Evolutionary conservation across 35 echinoderm and acorn worm species (phyloP).

Genomic region (Eucidaris tribuloides): DNA sequence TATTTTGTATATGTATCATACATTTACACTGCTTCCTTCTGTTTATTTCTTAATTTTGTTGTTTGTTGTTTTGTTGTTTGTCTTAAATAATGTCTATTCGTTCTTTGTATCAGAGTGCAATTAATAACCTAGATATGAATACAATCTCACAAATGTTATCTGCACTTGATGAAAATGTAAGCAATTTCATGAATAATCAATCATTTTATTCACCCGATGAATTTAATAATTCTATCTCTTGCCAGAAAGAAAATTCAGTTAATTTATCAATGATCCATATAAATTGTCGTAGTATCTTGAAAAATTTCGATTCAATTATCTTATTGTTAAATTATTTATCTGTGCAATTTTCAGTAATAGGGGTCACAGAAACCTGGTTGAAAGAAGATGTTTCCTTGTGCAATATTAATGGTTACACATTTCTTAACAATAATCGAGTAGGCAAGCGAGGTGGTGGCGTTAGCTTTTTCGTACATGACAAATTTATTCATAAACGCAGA

Average conservation of each 20-base stretch:
- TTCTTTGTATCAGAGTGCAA: neutral
- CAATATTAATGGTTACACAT: neutral
- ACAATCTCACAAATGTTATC: neutral
- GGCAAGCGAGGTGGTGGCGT: neutral
- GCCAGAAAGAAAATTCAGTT: neutral
- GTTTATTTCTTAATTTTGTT: neutral
- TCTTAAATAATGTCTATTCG: neutral
- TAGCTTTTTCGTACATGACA: neutral
- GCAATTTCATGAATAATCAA: neutral
- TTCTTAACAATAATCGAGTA: neutral
- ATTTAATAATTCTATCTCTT: neutral
- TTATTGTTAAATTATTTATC: neutral
- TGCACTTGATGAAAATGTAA: neutral
- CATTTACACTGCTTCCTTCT: too few species aligned
- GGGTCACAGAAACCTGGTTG: constrained; percentile 12
- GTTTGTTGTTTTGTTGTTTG: neutral
- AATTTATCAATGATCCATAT: neutral
- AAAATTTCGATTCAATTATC: neutral
- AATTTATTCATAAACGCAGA: neutral
- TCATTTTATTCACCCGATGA: neutral
- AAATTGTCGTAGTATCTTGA: neutral
- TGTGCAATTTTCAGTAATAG: neutral
- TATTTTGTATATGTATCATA: too few species aligned
- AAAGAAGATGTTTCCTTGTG: neutral
- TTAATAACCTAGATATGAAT: neutral